Evolutionary conservation across 2,113 vertebrate genomes (phyloP), one percentile per base, ranked within the genome.

Genomic region (Puffinus mauretanicus): DNA sequence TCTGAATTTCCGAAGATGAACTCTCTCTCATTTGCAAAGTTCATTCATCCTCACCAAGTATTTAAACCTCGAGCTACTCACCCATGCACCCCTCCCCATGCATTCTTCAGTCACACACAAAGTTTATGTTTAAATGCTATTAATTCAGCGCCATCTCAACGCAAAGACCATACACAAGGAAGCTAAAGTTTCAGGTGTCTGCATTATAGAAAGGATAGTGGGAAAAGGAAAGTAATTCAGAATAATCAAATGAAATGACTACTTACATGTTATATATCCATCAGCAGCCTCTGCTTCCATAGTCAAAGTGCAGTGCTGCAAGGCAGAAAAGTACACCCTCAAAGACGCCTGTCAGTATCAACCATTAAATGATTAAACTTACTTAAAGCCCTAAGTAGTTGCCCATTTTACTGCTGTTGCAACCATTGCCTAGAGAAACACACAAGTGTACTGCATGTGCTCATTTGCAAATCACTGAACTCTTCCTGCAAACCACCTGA

Each of bases 191-290:
- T 78, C 67, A 51, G n/a, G 54, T 20, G 4, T 18, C 79, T 82
- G 52, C 44, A 22, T 85, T 69, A 79, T 4, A 66, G 54, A 82
- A 72, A 87, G n/a, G 26, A 82, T 3, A 96, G 66, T 0, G 58
- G 66, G 32, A 65, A 87, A 94, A 92, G 79, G 58, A 92, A 82
- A 67, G 51, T 72, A 76, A 95, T 69, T 83, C 60, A 83, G 60
- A 82, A 97, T 77, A 97, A 93, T 94, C 78, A 95, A 97, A 96
- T 83, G 69, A 97, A 98, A 96, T 32, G 29, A 97, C 92, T 97
- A 99, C 99, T 99, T 99, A 99, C 99, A 99, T 55, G 98, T 98
- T 98, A 98, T 98, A 98, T 98, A 99, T 98, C 98, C 99, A 98
- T 99, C 98, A 47, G 98, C 97, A 98, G 98, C 95, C 97, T 99